A percentile compares a stretch with the other conserved stretches of the same genome.
Evolutionary conservation across 2,888 invertebrate genomes (phyloP).

Genomic region (Octodonta nipae): DNA sequence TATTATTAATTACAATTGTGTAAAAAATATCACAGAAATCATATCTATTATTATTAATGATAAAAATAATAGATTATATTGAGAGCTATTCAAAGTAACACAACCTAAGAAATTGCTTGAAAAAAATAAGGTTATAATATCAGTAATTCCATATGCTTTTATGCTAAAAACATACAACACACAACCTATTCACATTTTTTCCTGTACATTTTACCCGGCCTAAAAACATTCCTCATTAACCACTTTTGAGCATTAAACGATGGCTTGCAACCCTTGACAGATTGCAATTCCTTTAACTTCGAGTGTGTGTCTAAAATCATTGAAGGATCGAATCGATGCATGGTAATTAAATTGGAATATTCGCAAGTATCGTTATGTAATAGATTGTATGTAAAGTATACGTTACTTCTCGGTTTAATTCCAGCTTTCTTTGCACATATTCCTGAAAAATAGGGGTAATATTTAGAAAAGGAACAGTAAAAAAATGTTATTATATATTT

Average conservation of each 20-base stretch:
- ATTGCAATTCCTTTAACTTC: conserved; percentile 6
- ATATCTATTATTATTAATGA: too few relatives aligned
- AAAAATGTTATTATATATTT: too few relatives aligned
- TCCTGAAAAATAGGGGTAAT: conserved; percentile 11
- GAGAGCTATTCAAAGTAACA: too few relatives aligned
- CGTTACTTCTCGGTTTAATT: conserved; percentile 12
- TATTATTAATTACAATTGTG: too few relatives aligned
- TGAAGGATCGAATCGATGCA: conserved; percentile 16
- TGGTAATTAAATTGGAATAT: conserved; percentile 14
- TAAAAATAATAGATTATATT: too few relatives aligned
- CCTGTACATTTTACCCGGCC: conserved; percentile 8
- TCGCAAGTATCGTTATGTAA: conserved; percentile 14
- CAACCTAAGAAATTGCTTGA: too few relatives aligned
- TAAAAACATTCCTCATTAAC: conserved; percentile 12
- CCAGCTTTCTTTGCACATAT: conserved; percentile 17
- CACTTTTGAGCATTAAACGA: conserved; percentile 12
- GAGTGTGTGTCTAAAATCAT: conserved; percentile 11
- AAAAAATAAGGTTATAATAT: too few relatives aligned
- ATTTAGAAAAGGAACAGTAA: too few relatives aligned
- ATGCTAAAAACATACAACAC: too few relatives aligned
- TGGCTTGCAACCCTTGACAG: conserved; percentile 9
- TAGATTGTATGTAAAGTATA: conserved; percentile 12
- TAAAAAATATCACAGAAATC: too few relatives aligned
- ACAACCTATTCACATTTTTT: too few relatives aligned
- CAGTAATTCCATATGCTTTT: too few relatives aligned